A percentile compares a stretch with the other conserved stretches of the same genome.
These are phyloP conservation scores for Agrypnus murinus DNA, from an alignment of 2,888 invertebrate species.

Conservation along the genomic window DNA sequence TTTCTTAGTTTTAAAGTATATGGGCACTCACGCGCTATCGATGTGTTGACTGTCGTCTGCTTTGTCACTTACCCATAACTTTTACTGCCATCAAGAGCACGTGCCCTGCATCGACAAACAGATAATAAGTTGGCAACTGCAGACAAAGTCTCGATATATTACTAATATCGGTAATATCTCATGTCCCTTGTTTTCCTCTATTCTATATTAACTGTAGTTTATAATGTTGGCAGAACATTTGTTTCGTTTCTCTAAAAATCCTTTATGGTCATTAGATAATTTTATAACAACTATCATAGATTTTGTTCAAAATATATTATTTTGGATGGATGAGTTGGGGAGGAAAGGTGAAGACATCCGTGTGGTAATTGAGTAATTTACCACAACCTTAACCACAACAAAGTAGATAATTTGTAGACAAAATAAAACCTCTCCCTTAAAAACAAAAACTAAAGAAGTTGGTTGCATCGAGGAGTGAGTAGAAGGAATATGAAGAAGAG, in stretches of 20 bases:
- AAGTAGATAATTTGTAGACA: constrained; percentile 26
- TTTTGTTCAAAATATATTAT: too few species aligned
- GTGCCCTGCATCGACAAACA: constrained; percentile 64
- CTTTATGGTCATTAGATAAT: too few species aligned
- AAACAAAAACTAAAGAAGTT: constrained; percentile 44
- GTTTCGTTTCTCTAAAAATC: constrained; percentile 10
- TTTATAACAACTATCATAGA: too few species aligned
- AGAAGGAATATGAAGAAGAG: constrained; percentile 47
- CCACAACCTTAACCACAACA: constrained; percentile 5
- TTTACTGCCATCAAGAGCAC: constrained; percentile 62
- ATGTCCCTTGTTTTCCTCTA: constrained; percentile 45
- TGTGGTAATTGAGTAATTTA: not conserved
- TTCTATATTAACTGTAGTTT: constrained; percentile 50
- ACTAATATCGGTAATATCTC: constrained; percentile 60
- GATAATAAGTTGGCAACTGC: constrained; percentile 62
- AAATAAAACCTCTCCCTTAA: constrained; percentile 17
- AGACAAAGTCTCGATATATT: constrained; percentile 59
- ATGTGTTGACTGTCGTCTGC: constrained; percentile 64
- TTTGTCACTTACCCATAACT: constrained; percentile 65
- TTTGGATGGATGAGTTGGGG: not conserved
- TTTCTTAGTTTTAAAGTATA: constrained; percentile 43
- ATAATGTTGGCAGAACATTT: constrained; percentile 42
- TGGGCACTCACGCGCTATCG: constrained; percentile 60
- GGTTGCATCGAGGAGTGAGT: constrained; percentile 40
- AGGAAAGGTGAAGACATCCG: not conserved